Conservation (phyloP, 2,113 vertebrate genomes). For the Candoia aspera region DNA sequence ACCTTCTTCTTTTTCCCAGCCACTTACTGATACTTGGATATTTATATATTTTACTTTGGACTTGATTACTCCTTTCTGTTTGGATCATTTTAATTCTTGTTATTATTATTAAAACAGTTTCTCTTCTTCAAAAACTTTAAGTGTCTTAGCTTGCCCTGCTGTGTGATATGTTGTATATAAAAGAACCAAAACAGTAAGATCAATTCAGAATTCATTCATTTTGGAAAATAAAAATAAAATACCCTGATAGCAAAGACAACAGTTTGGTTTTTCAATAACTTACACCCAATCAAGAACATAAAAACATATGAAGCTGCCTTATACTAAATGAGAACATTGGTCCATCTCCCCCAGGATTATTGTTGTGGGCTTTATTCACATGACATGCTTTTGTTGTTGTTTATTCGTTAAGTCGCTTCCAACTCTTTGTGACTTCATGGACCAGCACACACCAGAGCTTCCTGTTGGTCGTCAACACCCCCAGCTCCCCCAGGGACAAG, state of each 20-base stretch:
- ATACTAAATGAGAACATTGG: background rate
- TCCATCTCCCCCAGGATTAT: background rate
- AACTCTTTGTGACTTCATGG: no score
- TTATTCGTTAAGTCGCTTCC: no score
- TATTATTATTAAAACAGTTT: background rate
- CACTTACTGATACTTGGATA: background rate
- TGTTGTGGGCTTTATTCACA: background rate
- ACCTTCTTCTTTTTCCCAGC: background rate
- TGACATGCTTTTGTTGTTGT: no score
- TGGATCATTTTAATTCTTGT: background rate
- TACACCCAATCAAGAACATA: background rate
- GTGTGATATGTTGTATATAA: background rate
- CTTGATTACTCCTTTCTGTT: background rate
- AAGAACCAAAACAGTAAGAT: background rate
- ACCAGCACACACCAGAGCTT: no score
- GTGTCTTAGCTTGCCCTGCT: background rate
- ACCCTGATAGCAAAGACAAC: background rate
- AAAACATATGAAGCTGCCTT: background rate
- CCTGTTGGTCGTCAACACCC: no score
- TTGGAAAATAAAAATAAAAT: background rate
- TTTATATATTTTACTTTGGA: background rate
- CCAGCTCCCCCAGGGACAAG: no score
- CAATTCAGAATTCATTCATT: background rate
- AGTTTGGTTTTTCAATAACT: background rate
- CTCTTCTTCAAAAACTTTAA: background rate